Conservation (phyloP, 2,113 vertebrate genomes). For the Zosterops hypoxanthus region DNA sequence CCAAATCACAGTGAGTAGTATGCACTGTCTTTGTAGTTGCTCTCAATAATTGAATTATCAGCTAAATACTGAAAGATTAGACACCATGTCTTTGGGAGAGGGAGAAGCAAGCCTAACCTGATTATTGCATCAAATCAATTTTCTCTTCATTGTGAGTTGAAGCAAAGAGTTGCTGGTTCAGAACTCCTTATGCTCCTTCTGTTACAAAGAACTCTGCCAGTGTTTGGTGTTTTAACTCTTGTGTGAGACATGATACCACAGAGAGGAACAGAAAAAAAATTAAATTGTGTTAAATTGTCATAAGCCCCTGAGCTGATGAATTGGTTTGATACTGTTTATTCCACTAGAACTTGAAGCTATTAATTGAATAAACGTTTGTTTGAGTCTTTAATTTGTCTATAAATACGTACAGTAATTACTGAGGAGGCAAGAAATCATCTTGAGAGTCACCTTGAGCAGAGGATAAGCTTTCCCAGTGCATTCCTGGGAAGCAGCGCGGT, state of each 20-base stretch:
- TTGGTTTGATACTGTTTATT: slow-evolving; percentile 34
- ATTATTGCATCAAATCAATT: background rate
- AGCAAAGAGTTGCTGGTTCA: background rate
- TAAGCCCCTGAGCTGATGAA: background rate
- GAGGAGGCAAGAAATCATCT: background rate
- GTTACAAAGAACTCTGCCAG: background rate
- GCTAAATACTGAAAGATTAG: background rate
- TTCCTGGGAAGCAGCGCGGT: background rate
- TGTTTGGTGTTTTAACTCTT: background rate
- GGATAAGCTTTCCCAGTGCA: background rate
- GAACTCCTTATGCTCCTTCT: background rate
- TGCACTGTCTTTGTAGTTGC: background rate
- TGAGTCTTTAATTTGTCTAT: slow-evolving; percentile 24
- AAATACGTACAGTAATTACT: slow-evolving; percentile 23
- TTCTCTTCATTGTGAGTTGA: background rate
- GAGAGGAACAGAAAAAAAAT: background rate
- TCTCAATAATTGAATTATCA: background rate
- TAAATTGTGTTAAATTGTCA: background rate
- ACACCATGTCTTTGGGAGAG: background rate
- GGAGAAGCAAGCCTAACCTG: background rate
- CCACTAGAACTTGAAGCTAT: background rate
- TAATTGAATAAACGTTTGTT: slow-evolving; percentile 37
- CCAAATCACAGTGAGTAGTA: background rate
- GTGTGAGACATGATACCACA: background rate
- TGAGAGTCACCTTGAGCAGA: slow-evolving; percentile 60